Conservation (phyloP, 2,888 invertebrate genomes). For the Andrena trimmerana region DNA sequence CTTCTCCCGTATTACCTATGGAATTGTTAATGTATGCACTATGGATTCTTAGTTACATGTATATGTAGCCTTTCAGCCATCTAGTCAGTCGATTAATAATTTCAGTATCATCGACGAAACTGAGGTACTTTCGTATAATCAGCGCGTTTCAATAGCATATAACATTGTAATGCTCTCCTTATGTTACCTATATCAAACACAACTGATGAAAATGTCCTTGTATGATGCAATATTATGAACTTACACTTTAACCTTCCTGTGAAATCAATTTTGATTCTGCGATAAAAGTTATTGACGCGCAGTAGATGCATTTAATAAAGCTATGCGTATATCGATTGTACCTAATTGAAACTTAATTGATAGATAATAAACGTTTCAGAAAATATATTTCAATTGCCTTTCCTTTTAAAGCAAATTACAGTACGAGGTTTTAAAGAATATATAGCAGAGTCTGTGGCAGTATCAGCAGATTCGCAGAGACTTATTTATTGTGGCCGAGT, state of each 20-base stretch:
- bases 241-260: neutral
- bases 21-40: neutral
- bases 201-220: neutral
- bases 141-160: too few relatives aligned
- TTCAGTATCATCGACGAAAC: too few relatives aligned
- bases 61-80: too few relatives aligned
- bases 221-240: constrained; percentile 1
- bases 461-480: constrained; percentile 93
- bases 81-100: too few relatives aligned
- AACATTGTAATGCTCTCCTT: neutral
- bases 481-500: constrained; percentile 98
- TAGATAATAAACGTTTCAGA: neutral
- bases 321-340: neutral
- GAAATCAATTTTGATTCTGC: neutral
- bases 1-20: neutral
- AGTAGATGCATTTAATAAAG: neutral
- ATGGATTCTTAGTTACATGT: neutral
- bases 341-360: too few relatives aligned
- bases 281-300: neutral
- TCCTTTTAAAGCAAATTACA: constrained; percentile 88
- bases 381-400: neutral
- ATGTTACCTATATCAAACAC: neutral
- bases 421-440: constrained; percentile 93
- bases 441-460: constrained; percentile 91
- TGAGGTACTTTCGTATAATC: too few relatives aligned